Conservation (phyloP, 92 coral and sea anemone genomes). For the Porites cylindrica region DNA sequence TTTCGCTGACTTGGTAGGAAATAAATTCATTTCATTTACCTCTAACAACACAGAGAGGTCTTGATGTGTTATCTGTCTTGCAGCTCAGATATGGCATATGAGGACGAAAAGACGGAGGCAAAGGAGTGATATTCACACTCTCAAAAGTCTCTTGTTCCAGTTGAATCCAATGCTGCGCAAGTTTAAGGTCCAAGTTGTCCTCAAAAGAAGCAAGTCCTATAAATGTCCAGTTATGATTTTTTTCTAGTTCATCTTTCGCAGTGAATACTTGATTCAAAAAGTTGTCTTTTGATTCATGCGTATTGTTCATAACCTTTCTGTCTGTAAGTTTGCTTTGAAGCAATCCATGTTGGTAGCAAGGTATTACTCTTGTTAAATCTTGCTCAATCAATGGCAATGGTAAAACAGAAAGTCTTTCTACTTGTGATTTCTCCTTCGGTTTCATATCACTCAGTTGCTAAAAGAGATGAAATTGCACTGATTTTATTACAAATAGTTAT, state of each 20-base stretch:
- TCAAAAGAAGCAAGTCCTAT: constrained; percentile 88
- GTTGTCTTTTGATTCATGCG: constrained; percentile 59
- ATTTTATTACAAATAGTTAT: background rate
- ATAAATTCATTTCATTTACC: constrained; percentile 52
- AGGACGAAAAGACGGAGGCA: constrained; percentile 88
- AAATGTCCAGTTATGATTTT: constrained; percentile 39
- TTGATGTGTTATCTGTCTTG: constrained; percentile 73
- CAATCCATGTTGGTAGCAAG: constrained; percentile 66
- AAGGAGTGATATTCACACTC: constrained; percentile 78
- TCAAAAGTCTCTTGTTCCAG: constrained; percentile 85
- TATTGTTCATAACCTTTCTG: constrained; percentile 31
- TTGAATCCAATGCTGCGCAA: constrained; percentile 79
- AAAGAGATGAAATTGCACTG: background rate
- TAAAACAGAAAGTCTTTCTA: constrained; percentile 70
- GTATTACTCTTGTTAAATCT: constrained; percentile 80
- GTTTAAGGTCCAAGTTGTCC: constrained; percentile 65
- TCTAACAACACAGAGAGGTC: constrained; percentile 88
- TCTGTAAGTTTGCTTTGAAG: constrained; percentile 42
- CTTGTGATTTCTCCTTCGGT: constrained; percentile 66
- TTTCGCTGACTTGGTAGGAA: background rate
- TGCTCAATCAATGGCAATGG: constrained; percentile 86
- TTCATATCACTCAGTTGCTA: constrained; percentile 89
- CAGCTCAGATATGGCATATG: constrained; percentile 85
- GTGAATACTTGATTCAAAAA: constrained; percentile 66
- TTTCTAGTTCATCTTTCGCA: constrained; percentile 41